A percentile compares a stretch with the other conserved stretches of the same genome.
Evolutionary conservation across 2,888 invertebrate species (phyloP).

Genomic region (Melikaiella ostensackeni): DNA sequence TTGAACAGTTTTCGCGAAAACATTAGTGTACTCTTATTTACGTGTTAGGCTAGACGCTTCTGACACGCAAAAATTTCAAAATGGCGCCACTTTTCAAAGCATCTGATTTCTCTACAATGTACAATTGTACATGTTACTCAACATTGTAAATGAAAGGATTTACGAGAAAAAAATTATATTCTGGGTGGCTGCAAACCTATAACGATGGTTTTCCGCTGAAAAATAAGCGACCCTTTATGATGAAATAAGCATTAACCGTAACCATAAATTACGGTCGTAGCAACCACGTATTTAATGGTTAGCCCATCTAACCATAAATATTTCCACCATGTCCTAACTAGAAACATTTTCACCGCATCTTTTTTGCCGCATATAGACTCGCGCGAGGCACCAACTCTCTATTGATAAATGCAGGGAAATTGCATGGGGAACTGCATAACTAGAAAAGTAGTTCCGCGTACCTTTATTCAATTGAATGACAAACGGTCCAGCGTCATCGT

Average conservation of each 20-base stretch:
- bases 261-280: conserved; percentile 28
- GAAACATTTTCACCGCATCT: conserved; percentile 27
- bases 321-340: background rate
- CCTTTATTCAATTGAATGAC: conserved; percentile 40
- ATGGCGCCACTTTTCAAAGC: background rate
- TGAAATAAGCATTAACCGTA: conserved; percentile 24
- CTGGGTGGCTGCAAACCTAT: background rate
- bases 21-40: background rate
- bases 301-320: conserved; percentile 32
- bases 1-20: background rate
- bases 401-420: conserved; percentile 37
- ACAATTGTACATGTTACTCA: no score
- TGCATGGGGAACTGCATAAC: conserved; percentile 37
- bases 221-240: conserved; percentile 18
- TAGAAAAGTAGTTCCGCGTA: conserved; percentile 41
- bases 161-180: background rate
- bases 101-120: background rate
- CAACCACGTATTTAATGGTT: conserved; percentile 30
- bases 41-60: background rate
- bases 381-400: conserved; percentile 26
- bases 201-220: background rate
- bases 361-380: conserved; percentile 7
- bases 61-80: background rate
- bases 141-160: background rate
- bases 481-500: conserved; percentile 31